Evolutionary conservation across 2,797 vertebrate species (phyloP), one percentile per base, ranked within the genome.

Genomic region (Apodemus agrarius): DNA sequence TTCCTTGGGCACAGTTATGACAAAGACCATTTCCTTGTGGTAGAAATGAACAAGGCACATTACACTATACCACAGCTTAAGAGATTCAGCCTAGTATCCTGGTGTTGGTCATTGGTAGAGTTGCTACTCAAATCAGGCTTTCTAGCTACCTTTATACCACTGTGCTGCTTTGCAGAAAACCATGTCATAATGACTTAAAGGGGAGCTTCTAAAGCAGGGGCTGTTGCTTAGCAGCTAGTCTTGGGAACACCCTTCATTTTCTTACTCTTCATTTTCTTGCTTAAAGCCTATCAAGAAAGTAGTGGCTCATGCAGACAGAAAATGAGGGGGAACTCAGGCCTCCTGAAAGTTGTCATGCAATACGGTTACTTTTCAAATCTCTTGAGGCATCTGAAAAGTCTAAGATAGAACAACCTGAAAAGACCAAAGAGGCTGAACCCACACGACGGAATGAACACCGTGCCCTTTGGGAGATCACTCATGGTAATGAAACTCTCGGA

Each of bases 111-210:
- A 65, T 13, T 29, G 54, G 26, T 81, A 84, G 49, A 80, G 19
- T 24, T 75, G 10, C 78, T 49, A 67, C 61, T 79, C 75, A 75
- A 34, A 16, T 49, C 69, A 63, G n/a, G 24, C 67, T 81, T 82
- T 89, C 67, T 21, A 54, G 8, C 46, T 88, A 29, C 65, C 67
- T 88, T 74, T 82, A 26, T 43, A 61, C 19, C 37, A 84, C 29
- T 90, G 31, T 43, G 26, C 40, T 92, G 49, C 89, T 80, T 49
- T 83, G 46, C 37, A 54, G 34, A 93, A 92, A 93, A 49, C 52
- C 76, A 87, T 81, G 96, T 97, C 97, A 97, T 63, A 97, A 96
- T 94, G 93, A 89, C 82, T 37, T 89, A 22, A 34, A 84, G 34
- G 65, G 59, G 16, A 8, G 57, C 94, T 54, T 89, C 57, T 37